Base-by-base conservation (phyloP, 2,113 vertebrate species). In the Limnothrissa miodon region DNA sequence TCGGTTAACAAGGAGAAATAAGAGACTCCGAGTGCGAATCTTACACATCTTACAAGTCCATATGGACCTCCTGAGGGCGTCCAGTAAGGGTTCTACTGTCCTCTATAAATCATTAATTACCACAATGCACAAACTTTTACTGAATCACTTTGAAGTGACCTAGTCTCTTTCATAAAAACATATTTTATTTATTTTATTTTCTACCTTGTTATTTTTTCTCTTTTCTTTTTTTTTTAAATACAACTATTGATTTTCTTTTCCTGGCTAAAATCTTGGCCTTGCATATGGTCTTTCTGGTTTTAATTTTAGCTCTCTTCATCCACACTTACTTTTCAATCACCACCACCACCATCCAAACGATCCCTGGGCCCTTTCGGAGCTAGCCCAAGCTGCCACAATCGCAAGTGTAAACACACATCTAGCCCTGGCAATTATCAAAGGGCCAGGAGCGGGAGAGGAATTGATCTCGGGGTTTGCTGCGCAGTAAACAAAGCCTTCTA, bases 401-500 rank as follows among this genome's bases (percentile, higher is more conserved):
- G 85, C 84, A 84, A 88, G 90, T 90, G 91, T 87, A 88, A 91
- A 87, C 87, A 83, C 87, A 85, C 89, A 84, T 92, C 88, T 89
- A 86, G 85, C 87, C 87, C 91, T 85, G 80, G 87, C 88, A 88
- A 90, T 92, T 90, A 93, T 91, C 92, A 91, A 86, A 90, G 87
- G 81, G 87, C 85, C 84, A 81, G 78, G 86, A 80, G 90, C 78
- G 79, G 74, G 88, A 88, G 89, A 90, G 88, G 85, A 89, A 93
- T 91, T 92, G 93, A 93, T 94, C 90, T 88, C 81, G 81, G 81
- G 86, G 89, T 87, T 89, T 45, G 80, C 79, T 46, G 81, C 84
- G 84, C 86, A 83, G 89, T 93, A 93, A 93, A 93, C 89, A 94
- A 93, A 92, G 89, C 89, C 87, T 89, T 2, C 3, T 79, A 84